Evolutionary conservation across 2,888 invertebrate species (phyloP).

Genomic region (Tribolium freemani): DNA sequence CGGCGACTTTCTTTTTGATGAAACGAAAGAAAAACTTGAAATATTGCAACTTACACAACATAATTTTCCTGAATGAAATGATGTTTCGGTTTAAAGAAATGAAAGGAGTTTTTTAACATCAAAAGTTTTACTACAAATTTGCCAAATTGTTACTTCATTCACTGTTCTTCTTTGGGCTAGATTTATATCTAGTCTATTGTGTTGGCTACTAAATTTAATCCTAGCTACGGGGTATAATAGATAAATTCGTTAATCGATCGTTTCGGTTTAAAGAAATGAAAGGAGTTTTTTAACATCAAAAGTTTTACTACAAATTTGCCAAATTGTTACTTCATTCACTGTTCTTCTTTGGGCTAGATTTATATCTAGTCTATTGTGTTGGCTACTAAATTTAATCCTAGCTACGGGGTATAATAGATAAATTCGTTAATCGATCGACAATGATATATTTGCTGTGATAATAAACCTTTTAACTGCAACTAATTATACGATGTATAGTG

Average conservation of each 20-base stretch:
- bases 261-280: too few species aligned
- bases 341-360: neutral
- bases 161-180: neutral
- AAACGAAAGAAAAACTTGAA: too few species aligned
- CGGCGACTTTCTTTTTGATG: neutral
- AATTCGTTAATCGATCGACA: neutral
- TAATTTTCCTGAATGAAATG: too few species aligned
- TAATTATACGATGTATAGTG: neutral
- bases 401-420: neutral
- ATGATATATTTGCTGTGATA: neutral
- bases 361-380: neutral
- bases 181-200: neutral
- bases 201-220: neutral
- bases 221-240: neutral
- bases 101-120: too few species aligned
- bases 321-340: neutral
- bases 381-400: neutral
- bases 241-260: neutral
- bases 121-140: too few species aligned
- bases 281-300: too few species aligned
- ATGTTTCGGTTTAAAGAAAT: too few species aligned
- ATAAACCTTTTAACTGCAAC: neutral
- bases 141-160: neutral
- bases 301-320: too few species aligned
- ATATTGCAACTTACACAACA: too few species aligned